These are phyloP conservation scores for Drosophila mayri DNA, from an alignment of 1,140 invertebrate species.

Conservation along the genomic window DNA sequence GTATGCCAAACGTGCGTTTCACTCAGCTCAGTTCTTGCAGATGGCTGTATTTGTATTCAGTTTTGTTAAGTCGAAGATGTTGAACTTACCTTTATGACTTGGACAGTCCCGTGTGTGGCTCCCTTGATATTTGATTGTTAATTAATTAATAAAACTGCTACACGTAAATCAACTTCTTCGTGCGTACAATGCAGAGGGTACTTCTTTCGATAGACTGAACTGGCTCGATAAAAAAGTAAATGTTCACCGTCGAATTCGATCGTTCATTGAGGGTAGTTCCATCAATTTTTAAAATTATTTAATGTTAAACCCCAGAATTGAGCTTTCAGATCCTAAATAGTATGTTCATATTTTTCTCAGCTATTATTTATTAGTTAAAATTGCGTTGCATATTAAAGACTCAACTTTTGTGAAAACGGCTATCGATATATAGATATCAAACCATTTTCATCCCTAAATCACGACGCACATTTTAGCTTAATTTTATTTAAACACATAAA, in stretches of 20 bases:
- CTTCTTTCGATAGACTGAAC: background rate
- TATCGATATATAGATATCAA: conserved; percentile 3
- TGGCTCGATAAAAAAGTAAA: conserved; percentile 8
- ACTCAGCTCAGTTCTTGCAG: background rate
- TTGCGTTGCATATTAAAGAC: background rate
- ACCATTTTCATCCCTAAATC: background rate
- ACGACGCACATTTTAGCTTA: conserved; percentile 36
- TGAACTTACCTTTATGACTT: conserved; percentile 15
- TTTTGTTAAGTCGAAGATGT: background rate
- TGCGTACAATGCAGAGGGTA: conserved; percentile 9
- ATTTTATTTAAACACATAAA: conserved; percentile 6
- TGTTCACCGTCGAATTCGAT: background rate
- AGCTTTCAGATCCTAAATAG: background rate
- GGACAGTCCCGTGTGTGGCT: background rate
- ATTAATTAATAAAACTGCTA: conserved; percentile 27
- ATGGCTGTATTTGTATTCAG: background rate
- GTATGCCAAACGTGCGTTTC: background rate
- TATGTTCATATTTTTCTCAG: accelerated
- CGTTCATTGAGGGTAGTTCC: background rate
- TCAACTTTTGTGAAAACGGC: background rate
- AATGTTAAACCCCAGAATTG: background rate
- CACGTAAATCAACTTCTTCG: conserved; percentile 29
- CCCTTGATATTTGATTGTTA: conserved; percentile 5
- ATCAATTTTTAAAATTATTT: background rate
- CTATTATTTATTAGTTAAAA: background rate